Percentiles rank a stretch among this genome's conserved stretches.
Conservation (phyloP, 30 jellyfish, hydroid and myxozoan species). For the Aurelia aurita region DNA sequence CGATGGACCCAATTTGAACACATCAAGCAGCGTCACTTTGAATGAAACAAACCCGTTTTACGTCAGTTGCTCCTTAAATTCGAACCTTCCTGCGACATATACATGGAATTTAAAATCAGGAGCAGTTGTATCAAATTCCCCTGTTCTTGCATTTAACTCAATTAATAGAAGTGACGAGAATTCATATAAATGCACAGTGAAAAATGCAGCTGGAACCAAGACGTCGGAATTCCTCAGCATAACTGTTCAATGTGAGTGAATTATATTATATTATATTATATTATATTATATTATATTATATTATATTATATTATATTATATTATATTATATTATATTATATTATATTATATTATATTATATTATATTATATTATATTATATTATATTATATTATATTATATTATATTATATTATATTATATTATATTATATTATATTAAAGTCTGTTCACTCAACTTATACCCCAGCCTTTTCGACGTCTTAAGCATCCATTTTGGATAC, state of each 20-base stretch:
- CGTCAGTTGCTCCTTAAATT: constrained; percentile 18
- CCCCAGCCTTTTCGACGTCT: no score
- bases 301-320: no score
- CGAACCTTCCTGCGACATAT: constrained; percentile 20
- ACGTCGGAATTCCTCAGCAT: neutral
- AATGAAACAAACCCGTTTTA: constrained; percentile 16
- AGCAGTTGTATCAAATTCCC: neutral
- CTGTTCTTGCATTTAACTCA: constrained; percentile 6
- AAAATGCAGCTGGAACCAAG: constrained; percentile 24
- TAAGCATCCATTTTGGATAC: no score
- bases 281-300: no score
- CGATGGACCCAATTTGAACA: neutral
- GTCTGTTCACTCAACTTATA: no score
- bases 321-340: no score
- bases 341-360: no score
- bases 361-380: no score
- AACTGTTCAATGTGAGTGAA: constrained; percentile 49
- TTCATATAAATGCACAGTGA: constrained; percentile 36
- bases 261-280: neutral
- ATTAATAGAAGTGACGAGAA: constrained; percentile 22
- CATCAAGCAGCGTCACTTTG: constrained; percentile 14
- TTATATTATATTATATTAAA: neutral
- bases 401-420: no score
- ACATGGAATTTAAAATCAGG: constrained; percentile 29
- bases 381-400: no score